Evolutionary conservation across 92 coral and sea anemone genomes (phyloP).

Genomic region (Palythoa heliodiscus): DNA sequence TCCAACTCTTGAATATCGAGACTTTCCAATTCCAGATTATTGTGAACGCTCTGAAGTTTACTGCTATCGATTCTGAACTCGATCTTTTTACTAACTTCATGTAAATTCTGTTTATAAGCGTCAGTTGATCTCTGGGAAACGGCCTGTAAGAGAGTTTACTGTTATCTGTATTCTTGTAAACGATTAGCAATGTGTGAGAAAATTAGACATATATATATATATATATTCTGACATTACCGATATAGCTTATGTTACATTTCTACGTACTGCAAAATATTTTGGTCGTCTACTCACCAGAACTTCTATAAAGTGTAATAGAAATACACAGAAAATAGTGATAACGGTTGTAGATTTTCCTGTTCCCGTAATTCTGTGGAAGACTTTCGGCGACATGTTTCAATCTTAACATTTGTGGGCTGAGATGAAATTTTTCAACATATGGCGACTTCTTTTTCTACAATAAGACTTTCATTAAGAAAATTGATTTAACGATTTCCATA

Average conservation of each 20-base stretch:
- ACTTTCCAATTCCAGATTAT: background rate
- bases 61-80: background rate
- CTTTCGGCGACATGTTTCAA: background rate
- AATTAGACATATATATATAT: conserved; percentile 1
- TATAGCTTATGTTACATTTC: background rate
- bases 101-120: background rate
- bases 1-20: background rate
- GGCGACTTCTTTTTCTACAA: background rate
- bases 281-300: conserved; percentile 23
- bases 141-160: conserved; percentile 16
- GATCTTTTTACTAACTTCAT: background rate
- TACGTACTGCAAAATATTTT: background rate
- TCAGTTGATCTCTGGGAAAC: background rate
- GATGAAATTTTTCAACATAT: conserved; percentile 7
- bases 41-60: background rate
- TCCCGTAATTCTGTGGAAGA: background rate
- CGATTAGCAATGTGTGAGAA: background rate
- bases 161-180: background rate
- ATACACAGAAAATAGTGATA: background rate
- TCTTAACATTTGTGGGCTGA: background rate
- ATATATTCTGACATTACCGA: background rate
- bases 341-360: background rate
- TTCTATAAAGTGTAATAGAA: background rate
- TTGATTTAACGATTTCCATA: conserved; percentile 23
- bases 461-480: background rate